A percentile compares a stretch with the other conserved stretches of the same genome.
Conservation (phyloP, 2,113 vertebrate species). For the Phocoena sinus region DNA sequence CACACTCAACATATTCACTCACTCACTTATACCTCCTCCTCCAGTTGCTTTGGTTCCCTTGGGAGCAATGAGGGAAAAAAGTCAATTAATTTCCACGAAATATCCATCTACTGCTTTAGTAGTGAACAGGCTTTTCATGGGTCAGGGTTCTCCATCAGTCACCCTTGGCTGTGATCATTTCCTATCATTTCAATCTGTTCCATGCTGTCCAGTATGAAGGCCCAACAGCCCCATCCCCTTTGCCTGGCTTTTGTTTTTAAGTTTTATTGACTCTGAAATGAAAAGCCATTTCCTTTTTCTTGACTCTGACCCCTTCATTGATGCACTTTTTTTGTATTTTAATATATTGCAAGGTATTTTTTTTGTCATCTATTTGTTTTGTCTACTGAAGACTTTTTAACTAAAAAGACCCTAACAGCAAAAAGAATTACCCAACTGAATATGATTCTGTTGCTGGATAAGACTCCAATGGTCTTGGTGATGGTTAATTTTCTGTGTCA, state of each 20-base stretch:
- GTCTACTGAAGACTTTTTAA: background rate
- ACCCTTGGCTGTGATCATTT: background rate
- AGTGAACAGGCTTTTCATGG: background rate
- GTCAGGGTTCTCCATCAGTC: background rate
- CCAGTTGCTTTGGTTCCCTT: background rate
- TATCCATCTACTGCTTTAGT: background rate
- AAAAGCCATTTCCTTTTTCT: background rate
- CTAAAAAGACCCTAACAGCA: background rate
- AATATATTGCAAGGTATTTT: background rate
- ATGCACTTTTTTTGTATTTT: background rate
- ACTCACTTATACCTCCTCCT: background rate
- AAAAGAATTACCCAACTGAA: background rate
- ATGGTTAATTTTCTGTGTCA: background rate
- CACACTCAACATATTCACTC: background rate
- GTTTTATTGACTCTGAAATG: slow-evolving; percentile 9
- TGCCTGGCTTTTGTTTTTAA: background rate
- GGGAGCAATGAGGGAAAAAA: background rate
- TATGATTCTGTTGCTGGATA: background rate
- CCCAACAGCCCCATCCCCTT: background rate
- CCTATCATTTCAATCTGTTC: background rate
- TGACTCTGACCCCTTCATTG: background rate
- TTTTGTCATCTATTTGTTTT: background rate
- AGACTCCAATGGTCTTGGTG: background rate
- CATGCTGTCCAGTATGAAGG: background rate
- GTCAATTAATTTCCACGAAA: slow-evolving; percentile 1